phyloP scores from a whole-genome alignment of 2,113 vertebrate genomes.

The Leucopsar rothschildi region DNA sequence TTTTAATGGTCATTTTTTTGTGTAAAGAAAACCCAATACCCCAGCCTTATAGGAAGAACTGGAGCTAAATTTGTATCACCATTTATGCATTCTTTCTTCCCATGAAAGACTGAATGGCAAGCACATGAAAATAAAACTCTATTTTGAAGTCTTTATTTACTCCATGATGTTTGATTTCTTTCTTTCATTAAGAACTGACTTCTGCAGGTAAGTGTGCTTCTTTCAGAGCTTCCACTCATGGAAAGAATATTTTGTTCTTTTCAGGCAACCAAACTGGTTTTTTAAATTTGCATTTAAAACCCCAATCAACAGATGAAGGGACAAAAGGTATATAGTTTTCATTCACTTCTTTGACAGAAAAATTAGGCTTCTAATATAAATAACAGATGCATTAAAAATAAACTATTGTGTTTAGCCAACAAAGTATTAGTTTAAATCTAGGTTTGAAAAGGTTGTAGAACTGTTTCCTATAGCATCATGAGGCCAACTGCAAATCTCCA shows the following conservation, averaged over 20 bases:
- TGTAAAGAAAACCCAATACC: conserved; percentile 32
- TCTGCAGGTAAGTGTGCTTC: conserved; percentile 36
- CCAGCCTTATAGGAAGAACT: background rate
- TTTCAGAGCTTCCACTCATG: conserved; percentile 39
- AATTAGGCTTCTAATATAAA: conserved; percentile 8
- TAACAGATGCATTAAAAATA: background rate
- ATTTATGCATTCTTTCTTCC: conserved; percentile 45
- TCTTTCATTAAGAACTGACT: conserved; percentile 55
- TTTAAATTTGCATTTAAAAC: background rate
- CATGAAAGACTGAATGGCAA: conserved; percentile 32
- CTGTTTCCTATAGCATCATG: background rate
- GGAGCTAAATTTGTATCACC: background rate
- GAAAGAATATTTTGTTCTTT: conserved; percentile 36
- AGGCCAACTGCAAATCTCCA: background rate
- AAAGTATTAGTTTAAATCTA: background rate
- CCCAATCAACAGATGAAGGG: conserved; percentile 49
- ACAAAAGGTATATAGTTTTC: conserved; percentile 13
- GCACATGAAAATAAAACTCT: conserved; percentile 49
- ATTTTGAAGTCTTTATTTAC: conserved; percentile 52
- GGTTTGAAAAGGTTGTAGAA: background rate
- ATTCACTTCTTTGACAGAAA: conserved; percentile 47
- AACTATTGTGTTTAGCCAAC: background rate
- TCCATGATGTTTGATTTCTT: conserved; percentile 51
- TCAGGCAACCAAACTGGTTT: conserved; percentile 19
- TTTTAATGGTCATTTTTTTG: conserved; percentile 19